Evolutionary conservation across 2,113 vertebrate genomes (phyloP).

Genomic region (Myrmecobius fasciatus): DNA sequence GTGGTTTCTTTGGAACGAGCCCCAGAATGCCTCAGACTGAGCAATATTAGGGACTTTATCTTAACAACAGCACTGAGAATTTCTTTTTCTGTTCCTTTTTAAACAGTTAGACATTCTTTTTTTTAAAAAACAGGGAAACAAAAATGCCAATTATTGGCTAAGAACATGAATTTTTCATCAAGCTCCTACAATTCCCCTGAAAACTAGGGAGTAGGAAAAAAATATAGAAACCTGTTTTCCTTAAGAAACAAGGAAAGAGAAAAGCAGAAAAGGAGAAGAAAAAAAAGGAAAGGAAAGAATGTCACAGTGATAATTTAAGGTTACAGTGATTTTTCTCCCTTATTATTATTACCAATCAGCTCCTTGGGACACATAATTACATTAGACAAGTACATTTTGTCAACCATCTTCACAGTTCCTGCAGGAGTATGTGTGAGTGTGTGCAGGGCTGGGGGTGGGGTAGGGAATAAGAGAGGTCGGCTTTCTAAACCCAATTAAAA

Average conservation of each 20-base stretch:
- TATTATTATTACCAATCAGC: constrained; percentile 21
- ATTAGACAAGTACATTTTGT: constrained; percentile 57
- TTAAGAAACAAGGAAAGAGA: constrained; percentile 60
- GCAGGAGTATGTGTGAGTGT: neutral
- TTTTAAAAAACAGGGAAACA: constrained; percentile 10
- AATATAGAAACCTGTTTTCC: constrained; percentile 62
- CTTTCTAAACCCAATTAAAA: constrained; percentile 69
- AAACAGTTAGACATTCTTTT: constrained; percentile 50
- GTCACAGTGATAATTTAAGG: constrained; percentile 16
- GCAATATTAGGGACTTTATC: constrained; percentile 60
- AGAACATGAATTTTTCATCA: constrained; percentile 77
- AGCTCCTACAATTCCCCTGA: constrained; percentile 71
- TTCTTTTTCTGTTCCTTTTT: constrained; percentile 58
- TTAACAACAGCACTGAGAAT: constrained; percentile 45
- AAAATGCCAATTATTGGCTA: constrained; percentile 74
- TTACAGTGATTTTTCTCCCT: neutral
- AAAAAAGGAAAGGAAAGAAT: neutral
- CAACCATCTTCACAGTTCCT: neutral
- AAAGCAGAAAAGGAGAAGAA: constrained; percentile 9
- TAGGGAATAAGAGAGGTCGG: constrained; percentile 30
- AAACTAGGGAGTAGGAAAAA: constrained; percentile 66
- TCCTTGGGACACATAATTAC: constrained; percentile 37
- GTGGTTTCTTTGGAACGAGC: constrained; percentile 45
- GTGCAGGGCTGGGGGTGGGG: neutral
- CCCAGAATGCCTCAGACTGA: constrained; percentile 42